Base-by-base conservation (phyloP, 1,140 invertebrate species). In the Bombus impatiens region DNA sequence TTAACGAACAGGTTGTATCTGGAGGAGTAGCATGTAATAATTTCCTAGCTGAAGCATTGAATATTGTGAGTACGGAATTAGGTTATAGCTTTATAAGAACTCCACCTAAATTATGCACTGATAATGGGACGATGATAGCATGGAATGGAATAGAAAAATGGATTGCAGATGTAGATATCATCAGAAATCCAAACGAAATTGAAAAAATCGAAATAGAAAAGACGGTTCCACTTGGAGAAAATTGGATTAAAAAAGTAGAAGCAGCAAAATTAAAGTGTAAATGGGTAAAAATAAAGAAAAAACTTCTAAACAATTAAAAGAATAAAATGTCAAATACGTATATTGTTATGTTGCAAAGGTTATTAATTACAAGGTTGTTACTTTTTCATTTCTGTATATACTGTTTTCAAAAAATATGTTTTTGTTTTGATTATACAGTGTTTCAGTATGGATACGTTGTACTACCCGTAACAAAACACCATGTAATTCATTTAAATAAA, bases 51-150 rank as follows among this genome's bases (percentile, higher is more conserved):
- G 94, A 96, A 84, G 96, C 96, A 78, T 94, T 99, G 10, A 89
- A 95, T 91, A 94, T 96, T 83, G 90, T 99, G 71, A 98, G 98
- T 92, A 87, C 96, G 9, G 95, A 97, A 84, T 96, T 96, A 88
- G 95, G 95, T 42, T 98, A 97, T 90, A 95, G 95, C 89, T 96
- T 97, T 35, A 96, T 96, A 70, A 96, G 97, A 88, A 98, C 99
- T 35, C 97, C 98, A 28, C 96, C 97, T n/a, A 96, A 96, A 92
- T 96, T 99, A 1, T 99, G 99, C 93, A 99, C 98, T 8, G 99
- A 99, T 94, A 99, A 99, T 96, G 99, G 99, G 35, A 96, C 99
- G n/a, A 99, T 99, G 99, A 98, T 99, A 89, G 99, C 99, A 37
- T 99, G 99, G 99, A 99, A 99, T 96, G 98, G 98, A 15, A 95